phyloP scores from a whole-genome alignment of 2,888 invertebrate species.

The Emesis furor region DNA sequence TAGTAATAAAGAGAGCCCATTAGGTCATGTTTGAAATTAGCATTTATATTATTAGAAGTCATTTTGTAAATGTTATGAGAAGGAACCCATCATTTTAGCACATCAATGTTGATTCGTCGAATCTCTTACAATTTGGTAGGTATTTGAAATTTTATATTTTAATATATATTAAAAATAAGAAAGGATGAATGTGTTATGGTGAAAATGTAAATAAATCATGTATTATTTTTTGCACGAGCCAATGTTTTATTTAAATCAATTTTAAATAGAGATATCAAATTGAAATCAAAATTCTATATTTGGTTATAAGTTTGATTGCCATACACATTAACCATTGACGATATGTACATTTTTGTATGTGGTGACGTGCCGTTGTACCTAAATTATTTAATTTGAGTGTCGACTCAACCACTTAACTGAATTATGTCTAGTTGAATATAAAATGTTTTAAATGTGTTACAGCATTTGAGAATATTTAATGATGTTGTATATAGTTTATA shows the following conservation, averaged over 20 bases:
- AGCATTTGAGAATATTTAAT: constrained; percentile 92
- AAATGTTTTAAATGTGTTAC: constrained; percentile 92
- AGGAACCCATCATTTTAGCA: constrained; percentile 80
- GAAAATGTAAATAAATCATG: constrained; percentile 81
- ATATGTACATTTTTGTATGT: constrained; percentile 82
- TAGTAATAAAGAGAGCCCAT: constrained; percentile 85
- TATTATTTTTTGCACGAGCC: constrained; percentile 16
- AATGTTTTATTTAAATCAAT: constrained; percentile 22
- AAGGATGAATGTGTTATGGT: constrained; percentile 83
- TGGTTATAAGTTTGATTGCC: constrained; percentile 58
- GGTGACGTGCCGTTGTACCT: constrained; percentile 75
- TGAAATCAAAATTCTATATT: constrained; percentile 48
- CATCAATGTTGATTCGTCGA: constrained; percentile 84
- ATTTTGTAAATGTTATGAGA: constrained; percentile 83
- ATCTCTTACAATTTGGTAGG: constrained; percentile 89
- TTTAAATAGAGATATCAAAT: constrained; percentile 29
- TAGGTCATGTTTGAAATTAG: constrained; percentile 75
- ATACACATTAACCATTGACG: constrained; percentile 79
- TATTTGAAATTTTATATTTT: constrained; percentile 91
- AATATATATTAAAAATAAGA: constrained; percentile 88
- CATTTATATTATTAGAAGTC: constrained; percentile 85
- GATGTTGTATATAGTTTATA: constrained; percentile 92
- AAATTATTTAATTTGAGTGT: constrained; percentile 83
- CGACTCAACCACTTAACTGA: constrained; percentile 84
- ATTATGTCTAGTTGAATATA: constrained; percentile 90